These are phyloP conservation scores for Martes martes DNA, from an alignment of 2,113 vertebrate species.

Conservation along the genomic window DNA sequence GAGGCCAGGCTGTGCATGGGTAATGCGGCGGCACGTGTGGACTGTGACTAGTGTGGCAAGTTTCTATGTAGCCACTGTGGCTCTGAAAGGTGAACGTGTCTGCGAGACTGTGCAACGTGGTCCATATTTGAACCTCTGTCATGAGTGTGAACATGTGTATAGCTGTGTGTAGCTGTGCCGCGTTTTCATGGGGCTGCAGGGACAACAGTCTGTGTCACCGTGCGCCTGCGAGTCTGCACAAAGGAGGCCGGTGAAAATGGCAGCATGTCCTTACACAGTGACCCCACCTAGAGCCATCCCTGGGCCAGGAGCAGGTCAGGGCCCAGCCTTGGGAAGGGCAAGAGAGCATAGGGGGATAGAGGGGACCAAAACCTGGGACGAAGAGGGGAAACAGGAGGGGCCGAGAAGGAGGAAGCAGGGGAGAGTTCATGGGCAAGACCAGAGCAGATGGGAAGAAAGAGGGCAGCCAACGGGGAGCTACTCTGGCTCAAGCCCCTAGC, in stretches of 20 bases:
- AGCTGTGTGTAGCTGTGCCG: accelerated
- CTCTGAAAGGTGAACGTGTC: neutral
- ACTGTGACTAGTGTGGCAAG: neutral
- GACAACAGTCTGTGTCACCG: neutral
- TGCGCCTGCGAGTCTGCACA: neutral
- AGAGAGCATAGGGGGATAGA: neutral
- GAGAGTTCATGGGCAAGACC: neutral
- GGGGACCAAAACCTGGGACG: neutral
- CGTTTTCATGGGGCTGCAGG: neutral
- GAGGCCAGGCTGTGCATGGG: neutral
- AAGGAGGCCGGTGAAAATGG: neutral
- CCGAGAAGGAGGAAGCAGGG: constrained; percentile 2
- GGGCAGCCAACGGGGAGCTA: neutral
- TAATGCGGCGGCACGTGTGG: neutral
- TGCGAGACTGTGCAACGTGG: neutral
- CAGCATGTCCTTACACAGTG: neutral
- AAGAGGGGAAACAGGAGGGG: neutral
- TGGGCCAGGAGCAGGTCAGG: neutral
- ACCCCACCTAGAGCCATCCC: neutral
- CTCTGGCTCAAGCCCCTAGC: neutral
- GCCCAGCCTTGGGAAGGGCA: neutral
- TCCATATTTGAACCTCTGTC: neutral
- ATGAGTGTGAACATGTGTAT: neutral
- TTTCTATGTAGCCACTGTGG: neutral
- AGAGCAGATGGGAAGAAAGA: neutral